These are phyloP conservation scores for Axis porcinus DNA, from an alignment of 2,113 vertebrate genomes.

Conservation along the genomic window DNA sequence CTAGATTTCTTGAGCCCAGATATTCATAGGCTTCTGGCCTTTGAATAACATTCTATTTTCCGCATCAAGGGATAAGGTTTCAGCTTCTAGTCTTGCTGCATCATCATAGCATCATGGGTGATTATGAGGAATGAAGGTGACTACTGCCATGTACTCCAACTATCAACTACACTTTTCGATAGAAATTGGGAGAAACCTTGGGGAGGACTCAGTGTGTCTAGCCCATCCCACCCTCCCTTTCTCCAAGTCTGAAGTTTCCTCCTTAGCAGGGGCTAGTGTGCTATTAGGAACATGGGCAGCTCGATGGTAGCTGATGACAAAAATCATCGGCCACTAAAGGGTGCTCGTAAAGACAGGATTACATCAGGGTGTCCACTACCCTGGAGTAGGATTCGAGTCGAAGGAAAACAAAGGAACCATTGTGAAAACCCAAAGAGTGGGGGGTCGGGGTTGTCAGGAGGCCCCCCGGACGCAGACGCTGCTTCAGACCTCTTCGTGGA, in stretches of 20 bases:
- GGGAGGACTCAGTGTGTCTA: background rate
- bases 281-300: constrained; percentile 76
- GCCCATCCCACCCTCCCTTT: background rate
- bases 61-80: background rate
- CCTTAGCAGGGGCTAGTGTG: constrained; percentile 50
- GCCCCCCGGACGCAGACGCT: constrained; percentile 6
- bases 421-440: constrained; percentile 34
- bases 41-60: constrained; percentile 1
- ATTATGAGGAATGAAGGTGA: background rate
- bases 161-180: constrained; percentile 2
- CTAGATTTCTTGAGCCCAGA: background rate
- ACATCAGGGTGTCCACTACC: constrained; percentile 62
- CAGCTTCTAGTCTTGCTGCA: background rate
- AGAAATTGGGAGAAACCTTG: constrained; percentile 42
- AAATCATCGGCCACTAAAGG: constrained; percentile 65
- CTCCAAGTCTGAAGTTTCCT: background rate
- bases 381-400: constrained; percentile 61
- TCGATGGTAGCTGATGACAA: constrained; percentile 67
- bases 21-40: background rate
- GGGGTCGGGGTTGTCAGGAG: constrained; percentile 41
- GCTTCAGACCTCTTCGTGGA: constrained; percentile 87
- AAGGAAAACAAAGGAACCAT: constrained; percentile 63
- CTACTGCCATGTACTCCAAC: background rate
- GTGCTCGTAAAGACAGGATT: constrained; percentile 70
- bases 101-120: background rate